These are phyloP conservation scores for Chaetodon auriga DNA, from an alignment of 2,113 vertebrate genomes.

Conservation along the genomic window DNA sequence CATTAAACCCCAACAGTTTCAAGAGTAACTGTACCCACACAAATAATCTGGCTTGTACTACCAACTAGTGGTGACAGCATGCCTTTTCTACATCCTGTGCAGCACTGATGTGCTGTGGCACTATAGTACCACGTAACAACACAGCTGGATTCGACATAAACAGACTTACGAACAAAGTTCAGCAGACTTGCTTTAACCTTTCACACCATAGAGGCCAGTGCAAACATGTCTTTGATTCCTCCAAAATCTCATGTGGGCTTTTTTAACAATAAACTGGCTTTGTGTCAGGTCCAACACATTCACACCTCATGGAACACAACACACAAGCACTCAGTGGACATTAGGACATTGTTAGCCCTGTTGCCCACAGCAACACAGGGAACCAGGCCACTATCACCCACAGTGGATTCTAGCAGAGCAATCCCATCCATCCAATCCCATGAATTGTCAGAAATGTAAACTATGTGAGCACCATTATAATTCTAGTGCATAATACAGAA, in stretches of 20 bases:
- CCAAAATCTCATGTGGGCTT: background rate
- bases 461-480: background rate
- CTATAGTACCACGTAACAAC: background rate
- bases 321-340: background rate
- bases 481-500: background rate
- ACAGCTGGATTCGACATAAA: background rate
- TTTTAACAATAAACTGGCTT: background rate
- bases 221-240: background rate
- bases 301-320: background rate
- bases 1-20: background rate
- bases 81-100: background rate
- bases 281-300: background rate
- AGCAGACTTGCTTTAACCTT: background rate
- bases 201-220: background rate
- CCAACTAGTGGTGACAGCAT: background rate
- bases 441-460: background rate
- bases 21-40: background rate
- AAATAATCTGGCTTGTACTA: background rate
- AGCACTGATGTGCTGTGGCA: background rate
- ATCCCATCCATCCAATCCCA: background rate
- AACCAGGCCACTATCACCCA: background rate
- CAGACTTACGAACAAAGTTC: background rate
- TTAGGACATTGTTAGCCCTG: background rate
- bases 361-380: conserved; percentile 2
- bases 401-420: background rate